These are phyloP conservation scores for Dromius quadrimaculatus DNA, from an alignment of 2,888 invertebrate genomes.

Conservation along the genomic window DNA sequence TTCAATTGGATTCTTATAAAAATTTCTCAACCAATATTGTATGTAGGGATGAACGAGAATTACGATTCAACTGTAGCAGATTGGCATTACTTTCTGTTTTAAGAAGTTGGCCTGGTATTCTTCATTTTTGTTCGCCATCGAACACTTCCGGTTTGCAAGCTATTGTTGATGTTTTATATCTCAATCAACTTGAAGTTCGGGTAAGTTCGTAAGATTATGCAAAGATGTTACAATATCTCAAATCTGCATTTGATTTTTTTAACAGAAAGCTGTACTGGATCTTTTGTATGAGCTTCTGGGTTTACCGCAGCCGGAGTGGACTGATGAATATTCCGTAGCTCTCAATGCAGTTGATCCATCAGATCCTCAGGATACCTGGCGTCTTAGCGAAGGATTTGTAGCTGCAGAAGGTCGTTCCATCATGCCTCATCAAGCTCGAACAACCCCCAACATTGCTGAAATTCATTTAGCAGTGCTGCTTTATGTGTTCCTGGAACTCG, in stretches of 20 bases:
- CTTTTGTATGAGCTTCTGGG: conserved; percentile 91
- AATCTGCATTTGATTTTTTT: conserved; percentile 40
- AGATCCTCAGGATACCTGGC: conserved; percentile 87
- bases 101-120: conserved; percentile 91
- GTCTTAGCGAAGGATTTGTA: conserved; percentile 93
- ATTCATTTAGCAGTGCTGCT: conserved; percentile 91
- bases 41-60: conserved; percentile 79
- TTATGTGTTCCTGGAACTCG: conserved; percentile 88
- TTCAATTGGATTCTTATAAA: neutral
- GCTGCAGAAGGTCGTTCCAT: conserved; percentile 90
- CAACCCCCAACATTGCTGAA: conserved; percentile 90
- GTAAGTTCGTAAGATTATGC: conserved; percentile 70
- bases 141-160: conserved; percentile 82
- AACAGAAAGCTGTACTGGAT: conserved; percentile 90
- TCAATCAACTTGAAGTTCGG: conserved; percentile 90
- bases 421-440: conserved; percentile 86
- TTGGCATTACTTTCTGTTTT: conserved; percentile 85
- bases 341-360: conserved; percentile 90
- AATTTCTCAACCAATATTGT: too few species aligned
- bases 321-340: conserved; percentile 91
- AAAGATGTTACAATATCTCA: neutral
- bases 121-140: conserved; percentile 87
- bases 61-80: conserved; percentile 87
- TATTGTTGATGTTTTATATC: conserved; percentile 83
- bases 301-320: conserved; percentile 91